Evolutionary conservation across 2,888 invertebrate genomes (phyloP).

Genomic region (Ametastegia equiseti): DNA sequence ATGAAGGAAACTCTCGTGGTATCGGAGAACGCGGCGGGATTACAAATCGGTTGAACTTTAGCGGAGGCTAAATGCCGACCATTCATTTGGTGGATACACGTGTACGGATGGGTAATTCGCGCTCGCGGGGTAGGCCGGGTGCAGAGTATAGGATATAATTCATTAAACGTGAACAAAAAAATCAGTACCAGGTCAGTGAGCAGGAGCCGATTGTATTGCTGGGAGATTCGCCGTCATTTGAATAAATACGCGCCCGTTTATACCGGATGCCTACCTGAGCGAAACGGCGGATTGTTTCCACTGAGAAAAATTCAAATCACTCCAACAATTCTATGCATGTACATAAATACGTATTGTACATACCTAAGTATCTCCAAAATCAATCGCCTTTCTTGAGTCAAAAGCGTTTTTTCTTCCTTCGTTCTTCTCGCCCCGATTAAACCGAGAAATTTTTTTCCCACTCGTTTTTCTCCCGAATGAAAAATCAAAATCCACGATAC

Average conservation of each 20-base stretch:
- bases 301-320: not conserved
- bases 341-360: too few species aligned
- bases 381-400: too few species aligned
- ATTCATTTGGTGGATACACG: slow-evolving; percentile 12
- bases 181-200: slow-evolving; percentile 32
- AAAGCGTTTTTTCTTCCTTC: too few species aligned
- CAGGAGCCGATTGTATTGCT: slow-evolving; percentile 27
- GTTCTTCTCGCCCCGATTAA: too few species aligned
- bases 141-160: not conserved
- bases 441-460: too few species aligned
- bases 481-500: too few species aligned
- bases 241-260: slow-evolving; percentile 30
- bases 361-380: too few species aligned
- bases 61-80: not conserved
- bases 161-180: slow-evolving; percentile 27
- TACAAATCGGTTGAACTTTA: slow-evolving; percentile 2
- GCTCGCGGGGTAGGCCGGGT: too few species aligned
- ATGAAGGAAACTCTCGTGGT: not conserved
- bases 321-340: too few species aligned
- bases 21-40: not conserved
- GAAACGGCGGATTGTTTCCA: slow-evolving; percentile 3
- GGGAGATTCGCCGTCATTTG: not conserved
- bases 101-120: slow-evolving; percentile 24
- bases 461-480: too few species aligned
- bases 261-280: not conserved